Evolutionary conservation across 2,888 invertebrate species (phyloP).

Genomic region (Xiphydria camelus): DNA sequence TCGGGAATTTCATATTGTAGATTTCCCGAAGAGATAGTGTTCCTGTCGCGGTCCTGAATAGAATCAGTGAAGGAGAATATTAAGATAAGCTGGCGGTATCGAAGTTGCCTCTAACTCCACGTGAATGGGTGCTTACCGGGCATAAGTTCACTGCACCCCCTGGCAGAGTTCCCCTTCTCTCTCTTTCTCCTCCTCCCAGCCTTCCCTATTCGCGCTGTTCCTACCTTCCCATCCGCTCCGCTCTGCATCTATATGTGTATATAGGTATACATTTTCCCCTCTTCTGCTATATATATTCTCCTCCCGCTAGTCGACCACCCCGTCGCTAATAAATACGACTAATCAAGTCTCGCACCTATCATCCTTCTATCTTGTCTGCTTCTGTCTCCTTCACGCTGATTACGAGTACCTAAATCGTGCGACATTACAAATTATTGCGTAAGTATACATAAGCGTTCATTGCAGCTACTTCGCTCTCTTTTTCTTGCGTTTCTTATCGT

Average conservation of each 20-base stretch:
- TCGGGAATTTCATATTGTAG: not conserved
- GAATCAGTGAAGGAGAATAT: conserved; percentile 33
- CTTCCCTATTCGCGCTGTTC: conserved; percentile 5
- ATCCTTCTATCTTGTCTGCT: not conserved
- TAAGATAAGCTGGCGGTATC: conserved; percentile 27
- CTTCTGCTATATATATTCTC: too few relatives aligned
- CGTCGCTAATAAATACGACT: conserved; percentile 1
- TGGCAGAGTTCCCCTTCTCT: conserved; percentile 15
- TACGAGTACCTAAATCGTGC: too few relatives aligned
- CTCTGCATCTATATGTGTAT: conserved; percentile 3
- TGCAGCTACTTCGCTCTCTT: too few relatives aligned
- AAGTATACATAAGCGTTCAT: too few relatives aligned
- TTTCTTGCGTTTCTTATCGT: too few relatives aligned
- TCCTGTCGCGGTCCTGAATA: conserved; percentile 20
- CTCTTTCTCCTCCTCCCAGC: conserved; percentile 7
- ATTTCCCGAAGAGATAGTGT: not conserved
- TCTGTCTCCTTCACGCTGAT: too few relatives aligned
- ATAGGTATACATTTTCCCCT: too few relatives aligned
- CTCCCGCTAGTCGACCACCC: too few relatives aligned
- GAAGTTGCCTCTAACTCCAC: not conserved
- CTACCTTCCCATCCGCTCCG: conserved; percentile 7
- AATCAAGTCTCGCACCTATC: not conserved
- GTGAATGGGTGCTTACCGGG: conserved; percentile 1
- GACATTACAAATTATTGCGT: not conserved
- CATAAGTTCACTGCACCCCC: conserved; percentile 3